Conservation (phyloP, 2,888 invertebrate genomes). For the Operophtera brumata region DNA sequence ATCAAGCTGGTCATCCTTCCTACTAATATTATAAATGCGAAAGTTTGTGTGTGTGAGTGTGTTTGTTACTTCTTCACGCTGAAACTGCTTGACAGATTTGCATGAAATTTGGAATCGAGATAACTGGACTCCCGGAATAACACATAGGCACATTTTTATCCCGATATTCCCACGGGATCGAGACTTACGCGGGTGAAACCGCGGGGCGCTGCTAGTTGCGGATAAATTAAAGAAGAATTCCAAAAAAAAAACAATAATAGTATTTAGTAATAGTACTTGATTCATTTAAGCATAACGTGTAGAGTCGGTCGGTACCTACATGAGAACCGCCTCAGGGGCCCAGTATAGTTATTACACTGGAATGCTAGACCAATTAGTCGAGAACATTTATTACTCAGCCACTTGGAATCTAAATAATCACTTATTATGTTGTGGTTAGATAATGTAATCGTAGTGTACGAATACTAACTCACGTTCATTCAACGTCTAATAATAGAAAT, state of each 20-base stretch:
- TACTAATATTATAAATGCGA: too few relatives aligned
- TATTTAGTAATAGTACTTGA: too few relatives aligned
- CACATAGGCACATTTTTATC: too few relatives aligned
- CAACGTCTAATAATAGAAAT: conserved; percentile 14
- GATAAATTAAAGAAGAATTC: background rate
- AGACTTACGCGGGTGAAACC: too few relatives aligned
- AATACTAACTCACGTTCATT: conserved; percentile 12
- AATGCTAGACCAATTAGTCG: conserved; percentile 58
- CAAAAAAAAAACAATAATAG: background rate
- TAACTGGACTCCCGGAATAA: too few relatives aligned
- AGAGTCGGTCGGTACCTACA: conserved; percentile 36
- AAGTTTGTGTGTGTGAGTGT: too few relatives aligned
- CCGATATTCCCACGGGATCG: too few relatives aligned
- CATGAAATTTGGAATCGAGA: too few relatives aligned
- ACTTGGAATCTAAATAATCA: conserved; percentile 22
- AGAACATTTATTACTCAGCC: conserved; percentile 14
- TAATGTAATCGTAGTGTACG: conserved; percentile 4
- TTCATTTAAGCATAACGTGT: too few relatives aligned
- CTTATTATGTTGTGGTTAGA: conserved; percentile 18
- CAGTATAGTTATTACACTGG: conserved; percentile 54
- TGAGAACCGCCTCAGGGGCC: conserved; percentile 37
- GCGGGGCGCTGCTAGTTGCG: too few relatives aligned
- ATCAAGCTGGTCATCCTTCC: conserved; percentile 4
- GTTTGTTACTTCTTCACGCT: too few relatives aligned
- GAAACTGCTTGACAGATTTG: too few relatives aligned